Conservation (phyloP, 2,113 vertebrate genomes). For the Fulmarus glacialis region DNA sequence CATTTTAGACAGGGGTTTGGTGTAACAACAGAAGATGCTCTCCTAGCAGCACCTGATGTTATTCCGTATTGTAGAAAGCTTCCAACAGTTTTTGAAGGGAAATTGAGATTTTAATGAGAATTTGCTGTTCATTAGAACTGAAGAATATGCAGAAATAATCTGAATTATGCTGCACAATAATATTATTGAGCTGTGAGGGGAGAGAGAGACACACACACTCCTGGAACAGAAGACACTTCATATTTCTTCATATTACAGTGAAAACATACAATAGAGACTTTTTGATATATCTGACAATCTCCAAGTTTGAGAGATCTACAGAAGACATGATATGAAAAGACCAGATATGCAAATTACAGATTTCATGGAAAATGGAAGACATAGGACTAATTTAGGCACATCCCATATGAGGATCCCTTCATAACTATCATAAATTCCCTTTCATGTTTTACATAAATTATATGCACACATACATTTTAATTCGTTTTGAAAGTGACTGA, state of each 20-base stretch:
- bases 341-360: background rate
- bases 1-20: background rate
- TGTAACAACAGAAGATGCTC: background rate
- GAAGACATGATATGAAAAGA: background rate
- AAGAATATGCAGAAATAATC: background rate
- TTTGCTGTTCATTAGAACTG: background rate
- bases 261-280: background rate
- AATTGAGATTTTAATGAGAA: background rate
- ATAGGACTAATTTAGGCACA: background rate
- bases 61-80: background rate
- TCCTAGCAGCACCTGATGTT: background rate
- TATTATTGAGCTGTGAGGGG: background rate
- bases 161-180: background rate
- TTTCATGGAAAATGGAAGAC: background rate
- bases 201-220: background rate
- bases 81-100: background rate
- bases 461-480: background rate
- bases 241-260: background rate
- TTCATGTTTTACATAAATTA: background rate
- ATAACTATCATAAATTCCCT: background rate
- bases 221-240: background rate
- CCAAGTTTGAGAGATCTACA: background rate
- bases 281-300: background rate
- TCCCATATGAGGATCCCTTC: background rate
- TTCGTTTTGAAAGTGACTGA: background rate